Evolutionary conservation across 2,888 invertebrate species (phyloP).

Genomic region (Ypsolopha scabrella): DNA sequence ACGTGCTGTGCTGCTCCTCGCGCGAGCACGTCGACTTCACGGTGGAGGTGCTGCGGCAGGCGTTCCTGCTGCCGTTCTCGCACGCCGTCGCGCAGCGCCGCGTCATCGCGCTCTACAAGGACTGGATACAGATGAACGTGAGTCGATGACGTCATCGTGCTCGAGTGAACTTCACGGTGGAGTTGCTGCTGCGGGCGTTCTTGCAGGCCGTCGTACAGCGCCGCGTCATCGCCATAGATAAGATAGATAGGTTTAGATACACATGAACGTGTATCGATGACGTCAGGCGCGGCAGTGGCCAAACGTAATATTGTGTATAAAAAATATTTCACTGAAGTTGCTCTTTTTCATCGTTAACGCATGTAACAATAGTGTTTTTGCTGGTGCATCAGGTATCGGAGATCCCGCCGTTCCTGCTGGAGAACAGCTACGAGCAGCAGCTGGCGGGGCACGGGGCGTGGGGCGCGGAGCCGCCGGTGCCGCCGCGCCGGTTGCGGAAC

Average conservation of each 20-base stretch:
- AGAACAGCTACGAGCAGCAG: conserved; percentile 58
- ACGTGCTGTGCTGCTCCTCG: conserved; percentile 86
- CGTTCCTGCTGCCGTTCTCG: conserved; percentile 89
- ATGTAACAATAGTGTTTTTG: too few relatives aligned
- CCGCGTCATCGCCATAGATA: too few relatives aligned
- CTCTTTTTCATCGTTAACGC: too few relatives aligned
- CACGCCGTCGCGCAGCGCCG: conserved; percentile 90
- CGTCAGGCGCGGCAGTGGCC: too few relatives aligned
- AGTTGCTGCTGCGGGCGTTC: too few relatives aligned
- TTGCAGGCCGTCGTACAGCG: too few relatives aligned
- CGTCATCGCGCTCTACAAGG: conserved; percentile 93
- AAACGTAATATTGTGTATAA: too few relatives aligned
- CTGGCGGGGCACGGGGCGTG: conserved; percentile 21
- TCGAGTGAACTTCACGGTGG: too few relatives aligned
- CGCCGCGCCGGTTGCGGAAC: conserved; percentile 76
- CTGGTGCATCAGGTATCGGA: conserved; percentile 64
- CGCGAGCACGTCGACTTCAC: conserved; percentile 95
- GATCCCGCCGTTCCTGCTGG: conserved; percentile 85
- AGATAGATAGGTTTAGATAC: too few relatives aligned
- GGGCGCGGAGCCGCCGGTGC: conserved; percentile 37
- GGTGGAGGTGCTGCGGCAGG: conserved; percentile 94
- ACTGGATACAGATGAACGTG: conserved; percentile 93
- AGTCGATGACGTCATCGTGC: conserved; percentile 18
- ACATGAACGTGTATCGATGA: too few relatives aligned
- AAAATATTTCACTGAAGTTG: too few relatives aligned